Evolutionary conservation across 1,140 invertebrate genomes (phyloP).

Genomic region (Drosophila kikkawai): DNA sequence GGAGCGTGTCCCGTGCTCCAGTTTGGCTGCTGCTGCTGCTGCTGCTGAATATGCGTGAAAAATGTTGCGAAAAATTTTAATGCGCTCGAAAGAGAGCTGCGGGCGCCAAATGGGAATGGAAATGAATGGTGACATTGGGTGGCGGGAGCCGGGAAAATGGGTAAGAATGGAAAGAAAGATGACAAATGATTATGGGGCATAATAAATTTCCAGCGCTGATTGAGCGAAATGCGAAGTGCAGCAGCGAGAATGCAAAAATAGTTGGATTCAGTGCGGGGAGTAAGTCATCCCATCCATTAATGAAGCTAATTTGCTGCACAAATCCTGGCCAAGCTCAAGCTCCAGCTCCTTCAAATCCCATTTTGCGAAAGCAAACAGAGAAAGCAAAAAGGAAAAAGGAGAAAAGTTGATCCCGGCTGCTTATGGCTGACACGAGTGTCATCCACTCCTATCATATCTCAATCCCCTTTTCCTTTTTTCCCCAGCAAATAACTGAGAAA

Average conservation of each 20-base stretch:
- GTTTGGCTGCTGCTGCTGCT: constrained; percentile 26
- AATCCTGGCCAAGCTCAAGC: constrained; percentile 38
- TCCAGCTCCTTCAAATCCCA: constrained; percentile 49
- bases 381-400: background rate
- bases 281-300: constrained; percentile 71
- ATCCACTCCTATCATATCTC: constrained; percentile 74
- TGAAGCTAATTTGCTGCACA: constrained; percentile 79
- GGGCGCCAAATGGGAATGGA: constrained; percentile 72
- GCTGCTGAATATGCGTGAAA: constrained; percentile 75
- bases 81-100: constrained; percentile 60
- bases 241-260: constrained; percentile 50
- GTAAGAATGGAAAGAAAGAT: constrained; percentile 64
- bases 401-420: constrained; percentile 73
- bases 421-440: constrained; percentile 74
- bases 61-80: constrained; percentile 81
- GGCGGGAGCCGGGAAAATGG: constrained; percentile 7
- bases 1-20: constrained; percentile 56
- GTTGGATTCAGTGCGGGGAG: constrained; percentile 12
- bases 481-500: constrained; percentile 64
- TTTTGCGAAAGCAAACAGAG: constrained; percentile 38
- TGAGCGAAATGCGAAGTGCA: constrained; percentile 71
- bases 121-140: constrained; percentile 38
- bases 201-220: constrained; percentile 77
- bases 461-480: constrained; percentile 12
- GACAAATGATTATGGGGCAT: constrained; percentile 81